These are phyloP conservation scores for Ophioninae sp. DNA, from an alignment of 2,888 invertebrate genomes.

Conservation along the genomic window DNA sequence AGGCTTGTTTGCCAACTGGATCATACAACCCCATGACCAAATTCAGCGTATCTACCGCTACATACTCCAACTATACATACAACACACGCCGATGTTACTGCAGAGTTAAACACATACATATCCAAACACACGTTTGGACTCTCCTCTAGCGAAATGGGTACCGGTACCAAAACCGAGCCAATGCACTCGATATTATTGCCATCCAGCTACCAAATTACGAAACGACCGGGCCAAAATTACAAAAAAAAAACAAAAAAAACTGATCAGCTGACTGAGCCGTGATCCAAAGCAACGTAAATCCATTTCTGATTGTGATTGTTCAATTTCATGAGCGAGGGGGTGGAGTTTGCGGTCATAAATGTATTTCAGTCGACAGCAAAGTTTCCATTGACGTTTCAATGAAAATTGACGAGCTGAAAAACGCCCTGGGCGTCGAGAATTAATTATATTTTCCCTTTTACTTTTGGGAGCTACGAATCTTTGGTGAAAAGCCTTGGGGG, in stretches of 20 bases:
- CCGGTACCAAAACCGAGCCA: conserved; percentile 27
- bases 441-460: conserved; percentile 56
- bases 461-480: conserved; percentile 30
- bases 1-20: conserved; percentile 74
- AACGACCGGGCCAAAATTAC: not conserved
- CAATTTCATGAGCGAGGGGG: not conserved
- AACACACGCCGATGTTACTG: conserved; percentile 16
- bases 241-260: not conserved
- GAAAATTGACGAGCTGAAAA: conserved; percentile 18
- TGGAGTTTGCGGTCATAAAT: not conserved
- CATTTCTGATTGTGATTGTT: not conserved
- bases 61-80: not conserved
- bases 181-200: conserved; percentile 13
- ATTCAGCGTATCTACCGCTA: conserved; percentile 62
- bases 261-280: too few relatives aligned
- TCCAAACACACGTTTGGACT: conserved; percentile 10
- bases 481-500: conserved; percentile 47
- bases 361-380: not conserved
- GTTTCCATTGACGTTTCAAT: conserved; percentile 25
- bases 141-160: conserved; percentile 44
- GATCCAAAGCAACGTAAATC: not conserved
- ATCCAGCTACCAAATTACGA: not conserved
- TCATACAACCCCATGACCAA: conserved; percentile 72
- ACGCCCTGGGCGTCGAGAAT: conserved; percentile 53
- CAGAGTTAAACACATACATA: conserved; percentile 28